Base-by-base conservation (phyloP, 30 jellyfish, hydroid and myxozoan species). In the Sanderia malayensis region DNA sequence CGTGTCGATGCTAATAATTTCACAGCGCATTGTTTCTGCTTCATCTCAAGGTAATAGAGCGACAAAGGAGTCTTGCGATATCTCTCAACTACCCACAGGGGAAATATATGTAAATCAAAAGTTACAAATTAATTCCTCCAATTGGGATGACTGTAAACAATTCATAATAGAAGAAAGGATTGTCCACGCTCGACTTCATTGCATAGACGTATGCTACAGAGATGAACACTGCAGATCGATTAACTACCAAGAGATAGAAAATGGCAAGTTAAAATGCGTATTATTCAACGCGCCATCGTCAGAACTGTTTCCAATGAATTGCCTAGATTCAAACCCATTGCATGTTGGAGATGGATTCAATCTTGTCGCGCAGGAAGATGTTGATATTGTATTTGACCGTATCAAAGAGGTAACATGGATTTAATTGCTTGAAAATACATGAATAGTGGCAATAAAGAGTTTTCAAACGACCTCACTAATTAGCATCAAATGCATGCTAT, bases 181-280 rank as follows among this genome's bases (percentile, higher is more conserved):
- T 2, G 64, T 49, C 7, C 18, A 9, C 64, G 27, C 64, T 11
- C 23, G 64, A 2, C 25, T 61, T 13, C 80, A 76, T 28, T 76
- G 87, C 9, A 41, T 76, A 29, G 87, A 76, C 31, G 27, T 22
- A 27, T 76, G 87, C 73, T 25, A 61, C 46, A 61, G 53, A n/a
- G 6, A 23, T 26, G 45, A 1, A 60, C 30, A 62, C 9, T 76
- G 87, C 53, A 33, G 28, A 29, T 76, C 87, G 4, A 47, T 76
- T 3, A 76, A 76, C 62, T 62, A 31, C 18, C 64, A 19, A 24
- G 7, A 49, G 3, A 19, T 4, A 55, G 63, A 76, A 11, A 49
- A 19, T 7, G 64, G 53, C 20, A 26, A 22, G 13, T 23, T 25
- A 0, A 21, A 28, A 24, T 76, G 87, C 22, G 13, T 61, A 34